Evolutionary conservation across 35 echinoderm and acorn worm genomes (phyloP).

Genomic region (Anneissia japonica): DNA sequence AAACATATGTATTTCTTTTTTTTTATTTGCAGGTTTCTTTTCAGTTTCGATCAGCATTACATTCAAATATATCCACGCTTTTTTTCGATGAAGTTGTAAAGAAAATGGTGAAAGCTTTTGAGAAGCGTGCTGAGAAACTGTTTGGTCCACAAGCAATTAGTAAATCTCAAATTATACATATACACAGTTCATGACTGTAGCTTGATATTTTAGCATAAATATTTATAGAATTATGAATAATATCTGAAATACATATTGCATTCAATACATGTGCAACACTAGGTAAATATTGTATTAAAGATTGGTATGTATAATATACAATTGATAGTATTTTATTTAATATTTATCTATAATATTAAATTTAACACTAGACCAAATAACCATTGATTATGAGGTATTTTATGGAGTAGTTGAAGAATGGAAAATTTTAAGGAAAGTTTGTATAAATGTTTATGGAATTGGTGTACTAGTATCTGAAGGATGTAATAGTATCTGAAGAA

Average conservation of each 20-base stretch:
- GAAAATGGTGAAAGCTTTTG: constrained; percentile 97
- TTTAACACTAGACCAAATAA: background rate
- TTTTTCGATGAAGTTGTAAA: constrained; percentile 99
- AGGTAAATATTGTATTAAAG: background rate
- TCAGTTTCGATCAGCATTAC: constrained; percentile 89
- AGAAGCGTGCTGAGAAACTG: constrained; percentile 67
- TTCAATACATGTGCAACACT: background rate
- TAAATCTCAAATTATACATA: background rate
- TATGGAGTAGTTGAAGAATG: background rate
- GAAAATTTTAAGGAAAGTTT: too few species aligned
- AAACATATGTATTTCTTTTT: too few species aligned
- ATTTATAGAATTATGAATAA: background rate
- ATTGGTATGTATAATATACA: background rate
- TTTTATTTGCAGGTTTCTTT: constrained; percentile 74
- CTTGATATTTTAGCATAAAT: too few species aligned
- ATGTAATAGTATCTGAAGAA: too few species aligned
- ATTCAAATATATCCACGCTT: constrained; percentile 68
- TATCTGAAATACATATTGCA: background rate
- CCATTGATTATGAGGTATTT: background rate
- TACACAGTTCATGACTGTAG: background rate
- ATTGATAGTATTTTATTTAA: background rate
- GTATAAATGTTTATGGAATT: too few species aligned
- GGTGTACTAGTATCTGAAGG: too few species aligned
- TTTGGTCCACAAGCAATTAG: constrained; percentile 52
- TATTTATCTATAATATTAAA: background rate